A percentile compares a stretch with the other conserved stretches of the same genome.
phyloP scores from a whole-genome alignment of 2,797 vertebrate genomes.

The Cephalopachus bancanus region DNA sequence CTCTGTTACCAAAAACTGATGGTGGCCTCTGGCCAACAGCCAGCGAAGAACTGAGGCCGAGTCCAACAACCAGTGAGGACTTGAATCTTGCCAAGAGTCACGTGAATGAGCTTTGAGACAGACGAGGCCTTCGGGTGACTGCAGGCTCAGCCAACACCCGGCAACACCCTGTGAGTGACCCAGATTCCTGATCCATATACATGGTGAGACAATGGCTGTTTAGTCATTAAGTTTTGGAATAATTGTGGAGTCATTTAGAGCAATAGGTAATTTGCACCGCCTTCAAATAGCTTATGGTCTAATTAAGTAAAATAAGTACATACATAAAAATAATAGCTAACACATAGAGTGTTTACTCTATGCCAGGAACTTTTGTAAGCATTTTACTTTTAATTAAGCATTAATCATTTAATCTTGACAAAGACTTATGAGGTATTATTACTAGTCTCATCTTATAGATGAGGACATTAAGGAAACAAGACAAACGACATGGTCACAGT shows the following conservation, averaged over 20 bases:
- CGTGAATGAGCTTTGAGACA: not conserved
- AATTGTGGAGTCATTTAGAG: constrained; percentile 12
- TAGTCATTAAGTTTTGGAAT: not conserved
- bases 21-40: not conserved
- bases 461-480: not conserved
- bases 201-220: not conserved
- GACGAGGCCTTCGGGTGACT: not conserved
- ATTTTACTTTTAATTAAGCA: not conserved
- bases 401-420: not conserved
- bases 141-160: not conserved
- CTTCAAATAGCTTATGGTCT: not conserved
- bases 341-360: not conserved
- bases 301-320: not conserved
- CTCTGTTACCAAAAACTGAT: not conserved
- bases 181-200: not conserved
- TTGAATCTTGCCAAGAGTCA: not conserved
- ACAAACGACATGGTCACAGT: not conserved
- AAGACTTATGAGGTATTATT: not conserved
- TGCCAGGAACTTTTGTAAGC: not conserved
- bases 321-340: constrained; percentile 9
- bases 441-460: not conserved
- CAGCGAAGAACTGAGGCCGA: not conserved
- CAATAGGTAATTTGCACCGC: not conserved
- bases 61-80: not conserved
- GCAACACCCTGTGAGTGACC: not conserved